Evolutionary conservation across 2,888 invertebrate species (phyloP), one percentile per base, ranked within the genome.

Genomic region (Arge pagana): DNA sequence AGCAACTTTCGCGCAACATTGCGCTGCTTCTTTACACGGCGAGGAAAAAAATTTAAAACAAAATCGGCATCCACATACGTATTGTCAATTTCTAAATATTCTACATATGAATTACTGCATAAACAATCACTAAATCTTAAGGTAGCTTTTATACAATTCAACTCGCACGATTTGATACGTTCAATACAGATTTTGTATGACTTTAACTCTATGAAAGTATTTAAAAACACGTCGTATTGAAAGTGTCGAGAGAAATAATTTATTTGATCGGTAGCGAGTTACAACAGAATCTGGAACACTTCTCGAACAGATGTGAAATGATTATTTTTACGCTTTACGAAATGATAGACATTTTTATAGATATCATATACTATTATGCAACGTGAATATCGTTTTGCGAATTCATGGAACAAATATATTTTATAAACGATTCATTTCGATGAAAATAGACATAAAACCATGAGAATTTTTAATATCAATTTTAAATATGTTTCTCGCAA

Each of bases 51-150:
- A 50, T 31, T 13, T 11, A 31, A 21, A n/a, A n/a, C n/a, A n/a
- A n/a, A n/a, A n/a, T n/a, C n/a, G n/a, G 3, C 1, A 13, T 39
- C 16, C 4, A 23, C 18, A 28, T 24, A 33, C 11, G 23, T 26
- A 58, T 60, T 59, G 71, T 71, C 70, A 71, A 70, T 71, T 70
- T 66, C 57, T 62, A 60, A 62, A 57, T 61, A 55, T 57, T 61
- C 54, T 61, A 45, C 35, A 23, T 15, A 45, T 45, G 21, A 59
- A 59, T 59, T 60, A 61, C 53, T 64, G 64, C 63, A 68, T 65
- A 48, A 58, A 63, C 69, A 72, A 68, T 71, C 68, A 69, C 60
- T 69, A 71, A 63, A 65, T 67, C 52, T 58, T 71, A 71, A 71
- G 68, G 62, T 64, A 67, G 64, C 61, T 71, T 71, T 71, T 69